Base-by-base conservation (phyloP, 2,113 vertebrate species). In the Paradisaea rubra region DNA sequence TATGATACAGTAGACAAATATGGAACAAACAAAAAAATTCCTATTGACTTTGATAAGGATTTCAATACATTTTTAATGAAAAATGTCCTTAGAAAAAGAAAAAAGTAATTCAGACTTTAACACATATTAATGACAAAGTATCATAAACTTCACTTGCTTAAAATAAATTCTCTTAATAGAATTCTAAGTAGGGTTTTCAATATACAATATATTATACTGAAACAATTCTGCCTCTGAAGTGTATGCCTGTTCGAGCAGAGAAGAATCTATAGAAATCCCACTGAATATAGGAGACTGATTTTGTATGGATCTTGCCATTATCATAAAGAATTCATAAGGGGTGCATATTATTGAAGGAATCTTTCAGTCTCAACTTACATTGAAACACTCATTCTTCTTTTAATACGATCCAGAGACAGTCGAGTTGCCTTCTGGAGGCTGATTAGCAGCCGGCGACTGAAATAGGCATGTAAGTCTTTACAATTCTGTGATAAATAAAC, bases 341-440 rank as follows among this genome's bases (percentile, higher is more conserved):
- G 9, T 42, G 10, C 7, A 35, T 14, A 35, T 10, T 49, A 16
- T 16, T 65, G 49, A 93, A 88, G 20, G 25, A 64, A 73, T 76
- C 33, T 69, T 82, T 37, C 28, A 65, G 85, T 90, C 94, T 23
- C 63, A 88, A 97, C 98, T 98, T 97, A 98, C 98, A 77, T 94
- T 81, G 93, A 71, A 92, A 97, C 73, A 90, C 92, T 97, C 93
- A 98, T 96, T 97, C 98, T 98, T 93, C 63, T 98, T 96, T 97
- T 98, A 94, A 99, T 93, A 39, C 95, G 97, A 68, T 98, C 97
- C 95, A 99, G 93, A 93, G 98, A 98, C 42, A 98, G 64, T 6
- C 86, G 95, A 21, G 98, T 98, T 39, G 98, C 94, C 97, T 97
- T 98, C 90, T 98, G 97, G 54, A 99, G 97, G 82, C 98, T 98